These are phyloP conservation scores for Dinocampus coccinellae DNA, from an alignment of 2,888 invertebrate genomes.

Conservation along the genomic window DNA sequence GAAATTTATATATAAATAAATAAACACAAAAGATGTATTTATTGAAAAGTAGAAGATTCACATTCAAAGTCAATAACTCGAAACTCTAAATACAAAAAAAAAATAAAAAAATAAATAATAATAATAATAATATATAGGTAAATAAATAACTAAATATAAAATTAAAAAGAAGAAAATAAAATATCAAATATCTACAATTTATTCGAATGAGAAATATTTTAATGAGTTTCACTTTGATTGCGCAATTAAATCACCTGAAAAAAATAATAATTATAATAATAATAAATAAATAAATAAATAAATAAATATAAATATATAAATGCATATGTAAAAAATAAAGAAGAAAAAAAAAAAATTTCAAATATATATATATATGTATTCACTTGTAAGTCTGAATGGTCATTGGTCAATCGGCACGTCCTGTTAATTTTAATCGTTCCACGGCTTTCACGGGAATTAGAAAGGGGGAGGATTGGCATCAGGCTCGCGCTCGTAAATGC, in stretches of 20 bases:
- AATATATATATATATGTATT: not conserved
- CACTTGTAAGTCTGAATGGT: not conserved
- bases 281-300: not conserved
- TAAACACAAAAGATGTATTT: not conserved
- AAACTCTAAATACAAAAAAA: not conserved
- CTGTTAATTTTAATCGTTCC: conserved; percentile 62
- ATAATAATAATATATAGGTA: too few species aligned
- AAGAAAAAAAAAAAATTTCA: not conserved
- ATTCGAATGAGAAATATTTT: not conserved
- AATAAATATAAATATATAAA: not conserved
- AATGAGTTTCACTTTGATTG: not conserved
- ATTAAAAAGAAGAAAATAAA: too few species aligned
- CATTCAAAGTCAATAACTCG: not conserved
- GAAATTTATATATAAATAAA: not conserved
- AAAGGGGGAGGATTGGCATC: conserved; percentile 45
- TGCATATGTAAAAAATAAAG: not conserved
- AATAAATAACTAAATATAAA: too few species aligned
- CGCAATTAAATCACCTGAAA: not conserved
- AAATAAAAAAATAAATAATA: not conserved
- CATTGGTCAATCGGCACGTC: conserved; percentile 38
- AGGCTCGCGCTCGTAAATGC: conserved; percentile 47
- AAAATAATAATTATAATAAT: too few species aligned
- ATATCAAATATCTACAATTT: not conserved
- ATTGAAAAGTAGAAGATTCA: not conserved
- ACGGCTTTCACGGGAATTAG: conserved; percentile 62